Evolutionary conservation across 2,797 vertebrate genomes (phyloP).

Genomic region (Anniella stebbinsi): DNA sequence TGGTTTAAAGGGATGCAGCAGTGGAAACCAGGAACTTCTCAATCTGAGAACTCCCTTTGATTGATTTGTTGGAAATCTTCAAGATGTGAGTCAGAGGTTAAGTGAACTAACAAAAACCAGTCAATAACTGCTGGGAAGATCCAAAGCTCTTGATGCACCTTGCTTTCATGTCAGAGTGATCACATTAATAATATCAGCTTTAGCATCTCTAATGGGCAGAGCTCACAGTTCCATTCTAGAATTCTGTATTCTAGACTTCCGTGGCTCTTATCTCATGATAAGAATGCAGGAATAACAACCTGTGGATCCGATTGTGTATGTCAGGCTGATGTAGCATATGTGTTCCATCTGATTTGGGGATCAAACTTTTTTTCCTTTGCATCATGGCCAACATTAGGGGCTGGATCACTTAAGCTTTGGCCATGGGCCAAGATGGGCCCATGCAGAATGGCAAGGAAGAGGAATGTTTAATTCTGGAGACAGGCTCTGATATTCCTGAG

Average conservation of each 20-base stretch:
- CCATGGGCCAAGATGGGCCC: neutral
- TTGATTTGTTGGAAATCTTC: constrained; percentile 1
- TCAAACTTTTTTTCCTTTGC: neutral
- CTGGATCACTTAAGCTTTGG: neutral
- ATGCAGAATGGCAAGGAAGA: neutral
- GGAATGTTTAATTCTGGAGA: neutral
- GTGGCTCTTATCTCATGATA: neutral
- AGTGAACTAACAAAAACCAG: neutral
- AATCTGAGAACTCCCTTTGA: neutral
- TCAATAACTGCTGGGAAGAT: neutral
- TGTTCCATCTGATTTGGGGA: neutral
- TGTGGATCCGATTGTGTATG: neutral
- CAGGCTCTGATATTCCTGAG: neutral
- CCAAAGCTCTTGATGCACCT: neutral
- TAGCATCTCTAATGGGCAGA: neutral
- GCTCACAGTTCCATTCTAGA: neutral
- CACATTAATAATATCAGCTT: neutral
- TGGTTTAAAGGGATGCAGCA: neutral
- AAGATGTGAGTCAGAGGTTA: neutral
- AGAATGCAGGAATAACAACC: neutral
- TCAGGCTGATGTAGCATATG: neutral
- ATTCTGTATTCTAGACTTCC: neutral
- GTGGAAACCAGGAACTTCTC: neutral
- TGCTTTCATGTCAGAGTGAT: neutral
- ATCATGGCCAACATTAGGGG: neutral